Conservation (phyloP, 2,113 vertebrate species). For the Pampusana beccarii region DNA sequence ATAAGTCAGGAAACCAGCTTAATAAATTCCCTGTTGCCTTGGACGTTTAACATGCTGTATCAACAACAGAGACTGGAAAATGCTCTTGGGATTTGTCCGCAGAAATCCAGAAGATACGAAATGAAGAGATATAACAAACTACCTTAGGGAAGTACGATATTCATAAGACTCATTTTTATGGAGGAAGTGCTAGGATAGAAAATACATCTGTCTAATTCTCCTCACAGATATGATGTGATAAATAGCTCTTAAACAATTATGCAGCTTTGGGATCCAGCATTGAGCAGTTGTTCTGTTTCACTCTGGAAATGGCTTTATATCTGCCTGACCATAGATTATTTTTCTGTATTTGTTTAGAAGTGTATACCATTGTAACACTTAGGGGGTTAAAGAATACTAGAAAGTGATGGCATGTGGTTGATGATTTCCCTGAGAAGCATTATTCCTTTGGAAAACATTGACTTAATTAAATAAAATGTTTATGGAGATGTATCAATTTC, state of each 20-base stretch:
- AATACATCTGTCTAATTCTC: neutral
- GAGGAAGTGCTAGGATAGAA: neutral
- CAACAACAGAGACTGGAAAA: neutral
- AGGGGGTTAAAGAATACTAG: neutral
- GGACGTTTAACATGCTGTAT: neutral
- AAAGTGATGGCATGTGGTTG: neutral
- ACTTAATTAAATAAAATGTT: neutral
- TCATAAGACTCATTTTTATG: neutral
- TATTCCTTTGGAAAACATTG: neutral
- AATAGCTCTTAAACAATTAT: neutral
- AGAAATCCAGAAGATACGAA: neutral
- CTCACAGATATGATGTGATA: neutral
- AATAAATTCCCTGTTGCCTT: neutral
- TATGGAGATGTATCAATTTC: neutral
- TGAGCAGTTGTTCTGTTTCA: neutral
- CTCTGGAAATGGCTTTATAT: neutral
- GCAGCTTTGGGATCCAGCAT: neutral
- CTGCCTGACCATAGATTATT: neutral
- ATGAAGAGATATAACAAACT: neutral
- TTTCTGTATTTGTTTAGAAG: neutral
- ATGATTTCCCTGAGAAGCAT: neutral
- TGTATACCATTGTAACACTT: neutral
- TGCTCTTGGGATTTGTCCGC: neutral
- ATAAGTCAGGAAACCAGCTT: neutral
- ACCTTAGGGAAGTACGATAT: neutral